phyloP scores from a whole-genome alignment of 2,113 vertebrate genomes.

The Platanista minor region DNA sequence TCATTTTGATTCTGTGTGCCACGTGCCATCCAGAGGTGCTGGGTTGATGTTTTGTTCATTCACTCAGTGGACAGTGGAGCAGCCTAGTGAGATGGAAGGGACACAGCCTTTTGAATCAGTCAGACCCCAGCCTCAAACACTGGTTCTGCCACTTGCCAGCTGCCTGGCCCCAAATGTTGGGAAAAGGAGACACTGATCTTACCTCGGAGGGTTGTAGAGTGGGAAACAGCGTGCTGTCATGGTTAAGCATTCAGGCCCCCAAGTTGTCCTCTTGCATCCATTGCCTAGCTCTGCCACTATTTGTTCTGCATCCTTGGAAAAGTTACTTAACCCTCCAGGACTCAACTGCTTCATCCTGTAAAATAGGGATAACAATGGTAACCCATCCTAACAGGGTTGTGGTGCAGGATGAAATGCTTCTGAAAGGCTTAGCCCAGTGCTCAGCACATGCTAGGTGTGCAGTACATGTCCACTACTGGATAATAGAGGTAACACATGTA shows the following conservation, averaged over 20 bases:
- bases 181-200: neutral
- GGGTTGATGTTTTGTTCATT: neutral
- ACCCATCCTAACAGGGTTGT: neutral
- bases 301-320: neutral
- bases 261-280: accelerated
- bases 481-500: accelerated
- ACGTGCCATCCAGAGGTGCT: neutral
- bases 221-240: neutral
- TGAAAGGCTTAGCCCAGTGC: neutral
- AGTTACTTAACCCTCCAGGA: neutral
- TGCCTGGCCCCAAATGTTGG: neutral
- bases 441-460: neutral
- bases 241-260: neutral
- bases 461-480: neutral
- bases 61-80: neutral
- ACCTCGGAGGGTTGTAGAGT: neutral
- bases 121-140: slow-evolving; percentile 9
- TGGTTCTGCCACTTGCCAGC: neutral
- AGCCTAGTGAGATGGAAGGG: slow-evolving; percentile 31
- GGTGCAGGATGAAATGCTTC: neutral
- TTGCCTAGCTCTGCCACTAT: neutral
- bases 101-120: slow-evolving; percentile 23
- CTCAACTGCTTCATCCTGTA: neutral
- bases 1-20: neutral
- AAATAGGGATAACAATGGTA: neutral